Base-by-base conservation (phyloP, 2,113 vertebrate species). In the Ctenodactylus gundi region DNA sequence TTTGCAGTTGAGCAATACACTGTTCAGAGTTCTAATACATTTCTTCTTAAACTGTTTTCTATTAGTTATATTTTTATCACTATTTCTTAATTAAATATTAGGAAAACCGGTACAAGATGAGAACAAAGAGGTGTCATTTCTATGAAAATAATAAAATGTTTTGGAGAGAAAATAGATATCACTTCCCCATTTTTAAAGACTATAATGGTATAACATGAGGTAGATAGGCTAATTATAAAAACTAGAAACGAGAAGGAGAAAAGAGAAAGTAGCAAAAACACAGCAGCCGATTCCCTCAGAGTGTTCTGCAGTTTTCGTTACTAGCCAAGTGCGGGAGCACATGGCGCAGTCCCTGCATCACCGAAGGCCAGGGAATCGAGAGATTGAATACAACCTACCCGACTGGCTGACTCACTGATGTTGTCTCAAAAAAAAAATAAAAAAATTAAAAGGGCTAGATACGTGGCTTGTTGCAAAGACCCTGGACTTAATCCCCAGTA, bases 131-230 rank as follows among this genome's bases (percentile, higher is more conserved):
- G 15, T 60, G 62, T 18, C 21, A 39, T 73, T 75, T 60, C 49
- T 27, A 68, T 68, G 53, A 87, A 93, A 84, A 76, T 25, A 85
- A 73, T 29, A 80, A 94, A 65, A 46, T 75, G 15, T 44, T 89
- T 77, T 34, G 4, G 29, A 51, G 58, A 85, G n/a, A 85, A 49
- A 46, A 73, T 85, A 53, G 3, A 15, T 5, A 44, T 34, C 10
- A 21, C 3, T 51, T 25, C 11, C 23, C 23, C 2, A 62, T 11
- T 68, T 88, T 49, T 49, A 53, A n/a, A 55, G 70, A 6, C 36
- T 53, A 53, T n/a, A 3, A 13, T 62, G 8, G 14, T 4, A 39
- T 80, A 41, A 64, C 11, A 81, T 58, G 25, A 20, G 83, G 7
- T 75, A 20, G 9, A n/a, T n/a, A 85, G 36, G 49, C 72, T 6